Conservation (phyloP, 2,888 invertebrate genomes). For the Phytoseiulus persimilis region DNA sequence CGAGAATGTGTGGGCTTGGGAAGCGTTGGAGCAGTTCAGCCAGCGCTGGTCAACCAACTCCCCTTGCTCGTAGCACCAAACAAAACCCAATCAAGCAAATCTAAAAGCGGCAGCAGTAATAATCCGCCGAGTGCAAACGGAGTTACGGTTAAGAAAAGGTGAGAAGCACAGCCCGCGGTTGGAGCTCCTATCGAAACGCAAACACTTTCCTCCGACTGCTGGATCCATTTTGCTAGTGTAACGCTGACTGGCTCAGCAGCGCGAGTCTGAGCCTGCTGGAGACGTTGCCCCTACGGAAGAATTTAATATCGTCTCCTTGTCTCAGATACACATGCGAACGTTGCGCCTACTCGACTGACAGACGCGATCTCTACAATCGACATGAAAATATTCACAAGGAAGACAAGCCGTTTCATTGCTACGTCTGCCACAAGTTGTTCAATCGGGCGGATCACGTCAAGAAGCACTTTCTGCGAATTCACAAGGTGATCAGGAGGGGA, state of each 20-base stretch:
- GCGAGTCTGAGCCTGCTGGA: too few relatives aligned
- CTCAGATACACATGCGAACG: slow-evolving; percentile 68
- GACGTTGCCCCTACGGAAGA: too few relatives aligned
- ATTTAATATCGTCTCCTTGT: not conserved
- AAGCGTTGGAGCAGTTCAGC: not conserved
- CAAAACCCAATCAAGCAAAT: not conserved
- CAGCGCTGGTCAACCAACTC: not conserved
- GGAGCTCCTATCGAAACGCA: too few relatives aligned
- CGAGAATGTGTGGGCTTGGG: not conserved
- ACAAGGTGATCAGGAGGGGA: slow-evolving; percentile 58
- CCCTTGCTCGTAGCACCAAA: not conserved
- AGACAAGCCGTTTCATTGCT: slow-evolving; percentile 87
- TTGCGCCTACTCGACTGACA: slow-evolving; percentile 83
- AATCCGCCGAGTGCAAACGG: not conserved
- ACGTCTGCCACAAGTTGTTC: slow-evolving; percentile 64
- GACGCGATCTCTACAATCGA: slow-evolving; percentile 77
- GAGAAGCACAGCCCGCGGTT: not conserved
- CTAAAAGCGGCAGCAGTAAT: not conserved
- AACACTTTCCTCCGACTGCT: too few relatives aligned
- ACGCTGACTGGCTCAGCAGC: too few relatives aligned
- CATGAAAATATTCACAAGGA: slow-evolving; percentile 88
- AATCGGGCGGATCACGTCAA: slow-evolving; percentile 89
- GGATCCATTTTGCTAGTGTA: too few relatives aligned
- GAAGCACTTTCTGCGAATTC: slow-evolving; percentile 85
- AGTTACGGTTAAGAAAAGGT: not conserved